These are phyloP conservation scores for Iguana delicatissima DNA, from an alignment of 2,797 vertebrate species.

Conservation along the genomic window DNA sequence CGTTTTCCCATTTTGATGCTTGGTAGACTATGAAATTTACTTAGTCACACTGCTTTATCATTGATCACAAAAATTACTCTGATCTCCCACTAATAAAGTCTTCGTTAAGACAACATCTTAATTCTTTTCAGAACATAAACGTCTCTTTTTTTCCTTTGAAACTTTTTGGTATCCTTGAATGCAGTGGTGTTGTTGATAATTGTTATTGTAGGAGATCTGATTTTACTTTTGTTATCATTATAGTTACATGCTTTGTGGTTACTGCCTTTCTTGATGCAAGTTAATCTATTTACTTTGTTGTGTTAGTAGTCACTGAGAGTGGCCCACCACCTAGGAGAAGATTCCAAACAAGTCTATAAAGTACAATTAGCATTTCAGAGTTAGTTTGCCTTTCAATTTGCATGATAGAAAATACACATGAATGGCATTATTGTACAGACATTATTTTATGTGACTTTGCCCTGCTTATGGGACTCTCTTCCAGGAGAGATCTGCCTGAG, in stretches of 20 bases:
- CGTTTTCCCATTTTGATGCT: slow-evolving; percentile 51
- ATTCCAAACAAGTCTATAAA: neutral
- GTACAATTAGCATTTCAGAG: neutral
- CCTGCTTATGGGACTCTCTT: neutral
- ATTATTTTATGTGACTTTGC: neutral
- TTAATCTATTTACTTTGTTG: neutral
- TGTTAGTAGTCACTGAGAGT: neutral
- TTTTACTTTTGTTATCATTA: neutral
- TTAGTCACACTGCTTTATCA: slow-evolving; percentile 48
- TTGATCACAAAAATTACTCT: slow-evolving; percentile 51
- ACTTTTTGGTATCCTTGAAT: neutral
- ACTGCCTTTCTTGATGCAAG: neutral
- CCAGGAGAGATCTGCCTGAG: neutral
- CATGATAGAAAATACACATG: neutral
- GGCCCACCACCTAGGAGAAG: neutral
- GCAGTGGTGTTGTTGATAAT: neutral
- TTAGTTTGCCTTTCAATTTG: neutral
- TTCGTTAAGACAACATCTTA: slow-evolving; percentile 17
- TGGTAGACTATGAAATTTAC: slow-evolving; percentile 60
- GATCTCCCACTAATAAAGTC: slow-evolving; percentile 38
- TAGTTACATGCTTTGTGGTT: neutral
- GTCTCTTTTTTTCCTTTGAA: slow-evolving; percentile 22
- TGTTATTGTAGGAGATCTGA: neutral
- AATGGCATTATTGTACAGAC: neutral
- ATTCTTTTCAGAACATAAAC: slow-evolving; percentile 31